Evolutionary conservation across 2,113 vertebrate species (phyloP).

Genomic region (Ursus arctos): DNA sequence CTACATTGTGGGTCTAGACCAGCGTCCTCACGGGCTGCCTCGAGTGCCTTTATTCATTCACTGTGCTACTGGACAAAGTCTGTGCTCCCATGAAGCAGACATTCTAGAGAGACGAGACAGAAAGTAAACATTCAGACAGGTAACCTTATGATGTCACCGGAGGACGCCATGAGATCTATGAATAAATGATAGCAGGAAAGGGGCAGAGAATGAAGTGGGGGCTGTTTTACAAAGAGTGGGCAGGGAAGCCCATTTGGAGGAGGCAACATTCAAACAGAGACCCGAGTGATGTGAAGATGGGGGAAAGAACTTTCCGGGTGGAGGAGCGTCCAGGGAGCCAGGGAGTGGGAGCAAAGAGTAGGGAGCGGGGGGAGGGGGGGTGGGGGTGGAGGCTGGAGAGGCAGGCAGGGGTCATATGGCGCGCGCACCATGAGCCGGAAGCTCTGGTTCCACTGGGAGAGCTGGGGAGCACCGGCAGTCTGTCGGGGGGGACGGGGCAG

Average conservation of each 20-base stretch:
- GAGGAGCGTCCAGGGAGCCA: neutral
- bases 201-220: no score
- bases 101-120: neutral
- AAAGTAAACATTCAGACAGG: neutral
- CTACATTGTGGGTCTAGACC: neutral
- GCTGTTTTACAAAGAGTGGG: neutral
- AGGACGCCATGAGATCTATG: neutral
- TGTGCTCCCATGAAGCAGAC: neutral
- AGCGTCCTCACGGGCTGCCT: neutral
- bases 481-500: neutral
- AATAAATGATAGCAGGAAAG: neutral
- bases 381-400: neutral
- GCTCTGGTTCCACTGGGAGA: neutral
- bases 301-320: neutral
- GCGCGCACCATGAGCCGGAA: rapidly evolving
- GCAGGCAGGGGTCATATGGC: neutral
- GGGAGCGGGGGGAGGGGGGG: no score
- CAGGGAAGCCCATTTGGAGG: neutral
- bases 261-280: neutral
- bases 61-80: neutral
- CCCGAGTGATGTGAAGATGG: rapidly evolving
- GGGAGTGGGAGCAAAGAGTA: neutral
- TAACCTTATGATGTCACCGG: neutral
- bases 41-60: neutral
- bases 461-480: neutral